phyloP scores from a whole-genome alignment of 2,113 vertebrate species.

The Acrocephalus kingi region DNA sequence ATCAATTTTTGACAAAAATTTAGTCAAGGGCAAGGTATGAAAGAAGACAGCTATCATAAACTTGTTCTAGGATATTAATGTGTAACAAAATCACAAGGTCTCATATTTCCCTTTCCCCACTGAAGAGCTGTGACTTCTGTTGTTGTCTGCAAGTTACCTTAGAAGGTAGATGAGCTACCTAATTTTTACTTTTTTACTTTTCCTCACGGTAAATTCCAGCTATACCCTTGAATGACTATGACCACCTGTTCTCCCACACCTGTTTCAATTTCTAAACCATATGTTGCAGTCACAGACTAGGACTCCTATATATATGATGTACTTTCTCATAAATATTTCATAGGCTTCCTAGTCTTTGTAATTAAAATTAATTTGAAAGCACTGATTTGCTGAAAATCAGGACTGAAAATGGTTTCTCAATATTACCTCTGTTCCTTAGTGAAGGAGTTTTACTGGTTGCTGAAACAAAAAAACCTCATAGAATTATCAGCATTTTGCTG shows the following conservation, averaged over 20 bases:
- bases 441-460: slow-evolving; percentile 8
- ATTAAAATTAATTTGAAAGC: slow-evolving; percentile 63
- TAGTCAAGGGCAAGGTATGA: not conserved
- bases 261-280: slow-evolving; percentile 82
- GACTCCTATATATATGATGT: slow-evolving; percentile 54
- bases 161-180: slow-evolving; percentile 12
- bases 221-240: slow-evolving; percentile 43
- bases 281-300: slow-evolving; percentile 77
- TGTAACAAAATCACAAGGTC: not conserved
- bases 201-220: slow-evolving; percentile 25
- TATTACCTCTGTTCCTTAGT: slow-evolving; percentile 24
- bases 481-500: not conserved
- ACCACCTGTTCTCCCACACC: slow-evolving; percentile 82
- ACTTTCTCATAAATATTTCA: slow-evolving; percentile 77
- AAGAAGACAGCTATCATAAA: not conserved
- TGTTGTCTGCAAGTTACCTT: slow-evolving; percentile 10
- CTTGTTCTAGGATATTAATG: not conserved
- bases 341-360: slow-evolving; percentile 23
- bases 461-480: slow-evolving; percentile 15
- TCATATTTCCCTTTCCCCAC: not conserved
- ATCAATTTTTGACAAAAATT: not conserved
- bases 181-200: not conserved
- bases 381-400: slow-evolving; percentile 55
- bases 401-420: not conserved
- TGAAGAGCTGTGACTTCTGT: slow-evolving; percentile 23